A percentile compares a stretch with the other conserved stretches of the same genome.
These are phyloP conservation scores for Pachyseris speciosa DNA, from an alignment of 64 coral and sea anemone genomes.

Conservation along the genomic window DNA sequence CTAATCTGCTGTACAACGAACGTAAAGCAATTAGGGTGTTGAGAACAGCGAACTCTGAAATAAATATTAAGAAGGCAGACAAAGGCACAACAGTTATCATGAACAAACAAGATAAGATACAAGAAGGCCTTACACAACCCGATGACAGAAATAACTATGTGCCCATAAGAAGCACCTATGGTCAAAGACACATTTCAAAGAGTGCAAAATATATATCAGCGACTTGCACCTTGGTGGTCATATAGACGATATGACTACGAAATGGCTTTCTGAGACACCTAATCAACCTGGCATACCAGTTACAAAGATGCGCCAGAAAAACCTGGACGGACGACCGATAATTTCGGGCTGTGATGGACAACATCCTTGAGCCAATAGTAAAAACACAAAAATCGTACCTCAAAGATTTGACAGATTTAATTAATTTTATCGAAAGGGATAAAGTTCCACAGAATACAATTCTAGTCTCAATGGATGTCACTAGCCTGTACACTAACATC, in stretches of 20 bases:
- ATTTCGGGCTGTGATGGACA: slow-evolving; percentile 4
- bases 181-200: slow-evolving; percentile 23
- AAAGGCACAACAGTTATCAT: neutral
- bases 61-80: neutral
- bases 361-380: neutral
- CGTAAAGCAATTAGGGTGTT: neutral
- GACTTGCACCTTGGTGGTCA: neutral
- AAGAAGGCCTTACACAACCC: slow-evolving; percentile 1
- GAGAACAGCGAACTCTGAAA: neutral
- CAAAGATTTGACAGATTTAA: too few relatives aligned
- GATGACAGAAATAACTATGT: neutral
- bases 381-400: neutral
- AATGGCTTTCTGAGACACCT: neutral
- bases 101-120: neutral
- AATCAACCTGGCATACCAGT: neutral
- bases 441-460: neutral
- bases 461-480: too few relatives aligned
- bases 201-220: slow-evolving; percentile 3
- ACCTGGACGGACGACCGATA: neutral
- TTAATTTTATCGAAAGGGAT: neutral
- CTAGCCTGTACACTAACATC: neutral
- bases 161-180: neutral
- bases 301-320: slow-evolving; percentile 18
- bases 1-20: neutral
- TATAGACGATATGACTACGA: slow-evolving; percentile 1